Evolutionary conservation across 1,140 invertebrate genomes (phyloP), one percentile per base, ranked within the genome.

Genomic region (Apolygus lucorum): DNA sequence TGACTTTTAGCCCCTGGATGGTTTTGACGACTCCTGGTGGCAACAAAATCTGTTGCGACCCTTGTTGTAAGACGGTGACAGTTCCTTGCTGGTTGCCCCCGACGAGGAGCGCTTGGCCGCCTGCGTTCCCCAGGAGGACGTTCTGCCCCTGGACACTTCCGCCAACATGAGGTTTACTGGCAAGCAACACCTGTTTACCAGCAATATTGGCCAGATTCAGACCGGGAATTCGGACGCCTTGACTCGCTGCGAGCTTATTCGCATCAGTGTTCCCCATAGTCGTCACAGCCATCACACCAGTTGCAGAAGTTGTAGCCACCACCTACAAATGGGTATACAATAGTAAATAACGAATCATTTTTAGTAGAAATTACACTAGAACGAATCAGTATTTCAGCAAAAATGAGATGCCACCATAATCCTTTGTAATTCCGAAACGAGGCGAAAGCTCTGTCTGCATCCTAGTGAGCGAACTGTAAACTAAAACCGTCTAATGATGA

Each of bases 1-100:
- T 88, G 26, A 89, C 86, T 76, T 88, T 89, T 11, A 89, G 78
- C 0, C 84, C 86, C 72, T 88, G 86, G 63, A 89, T 73, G 0
- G 85, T 84, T 76, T 89, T 89, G 1, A 88, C 82, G 74, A 87
- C 88, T 8, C 81, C 80, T 2, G 80, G 81, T 25, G 84, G 83
- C 25, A 85, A 75, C 59, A 84, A 76, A 67, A 85, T 83, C 75
- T 85, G 84, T 68, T 82, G 81, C 14, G 81, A 76, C 75, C 80
- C 73, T 67, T 76, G 76, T 52, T 76, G 75, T 14, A 77, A 68
- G 11, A 76, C 71, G 1, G 75, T 72, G 11, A 74, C 68, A 11
- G 71, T 72, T 1, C 69, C 69, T 52, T 72, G 70, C n/a, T 67
- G 28, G 1, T 68, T 52, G 2, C 68, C 65, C 0, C 74, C 74